Evolutionary conservation across 2,797 vertebrate species (phyloP).

Genomic region (Sebastes minor): DNA sequence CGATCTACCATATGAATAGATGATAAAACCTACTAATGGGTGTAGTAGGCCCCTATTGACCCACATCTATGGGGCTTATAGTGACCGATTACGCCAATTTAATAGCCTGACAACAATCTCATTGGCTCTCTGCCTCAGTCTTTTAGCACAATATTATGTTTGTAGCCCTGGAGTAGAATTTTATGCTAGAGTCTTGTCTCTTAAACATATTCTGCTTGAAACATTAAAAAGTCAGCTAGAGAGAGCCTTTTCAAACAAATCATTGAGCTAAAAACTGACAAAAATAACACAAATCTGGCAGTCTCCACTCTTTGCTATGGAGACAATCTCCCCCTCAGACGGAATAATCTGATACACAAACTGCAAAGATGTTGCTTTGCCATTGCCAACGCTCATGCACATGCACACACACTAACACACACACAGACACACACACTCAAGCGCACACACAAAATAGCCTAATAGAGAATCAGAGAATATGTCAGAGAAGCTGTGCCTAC

Average conservation of each 20-base stretch:
- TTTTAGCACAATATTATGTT: background rate
- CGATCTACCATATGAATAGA: too few relatives aligned
- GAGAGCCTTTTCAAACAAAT: background rate
- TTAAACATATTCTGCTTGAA: background rate
- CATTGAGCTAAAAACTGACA: background rate
- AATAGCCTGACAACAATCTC: too few relatives aligned
- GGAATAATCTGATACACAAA: background rate
- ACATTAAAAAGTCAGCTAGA: background rate
- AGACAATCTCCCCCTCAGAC: conserved; percentile 41
- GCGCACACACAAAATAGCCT: background rate
- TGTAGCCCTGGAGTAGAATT: background rate
- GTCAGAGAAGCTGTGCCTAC: conserved; percentile 27
- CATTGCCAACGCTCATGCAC: background rate
- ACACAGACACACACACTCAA: background rate
- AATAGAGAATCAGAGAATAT: conserved; percentile 15
- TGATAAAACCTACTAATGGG: too few relatives aligned
- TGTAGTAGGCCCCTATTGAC: too few relatives aligned
- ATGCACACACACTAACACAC: background rate
- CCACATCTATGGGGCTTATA: too few relatives aligned
- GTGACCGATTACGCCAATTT: too few relatives aligned
- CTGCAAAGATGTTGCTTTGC: background rate
- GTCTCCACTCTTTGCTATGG: conserved; percentile 45
- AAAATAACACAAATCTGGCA: conserved; percentile 25
- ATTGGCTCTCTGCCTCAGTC: background rate
- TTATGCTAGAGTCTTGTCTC: background rate